Percentiles rank a stretch among this genome's conserved stretches.
Evolutionary conservation across 2,113 vertebrate genomes (phyloP).

Genomic region (Vulpes lagopus): DNA sequence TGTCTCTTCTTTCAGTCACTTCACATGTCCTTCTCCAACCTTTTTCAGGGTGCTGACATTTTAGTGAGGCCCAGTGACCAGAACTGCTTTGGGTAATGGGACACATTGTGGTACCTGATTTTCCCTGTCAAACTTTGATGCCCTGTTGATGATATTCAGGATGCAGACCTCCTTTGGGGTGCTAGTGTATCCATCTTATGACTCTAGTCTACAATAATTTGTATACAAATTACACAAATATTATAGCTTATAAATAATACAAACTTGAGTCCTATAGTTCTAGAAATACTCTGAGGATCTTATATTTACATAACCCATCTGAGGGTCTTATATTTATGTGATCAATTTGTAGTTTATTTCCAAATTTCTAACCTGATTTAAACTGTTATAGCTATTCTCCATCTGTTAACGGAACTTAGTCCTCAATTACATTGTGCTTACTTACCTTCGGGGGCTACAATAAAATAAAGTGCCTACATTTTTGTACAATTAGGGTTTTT

Average conservation of each 20-base stretch:
- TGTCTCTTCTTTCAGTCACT: background rate
- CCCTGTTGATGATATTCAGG: background rate
- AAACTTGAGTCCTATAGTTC: background rate
- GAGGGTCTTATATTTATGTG: background rate
- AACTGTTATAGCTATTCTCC: constrained; percentile 21
- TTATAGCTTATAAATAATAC: background rate
- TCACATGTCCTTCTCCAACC: background rate
- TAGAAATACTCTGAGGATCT: background rate
- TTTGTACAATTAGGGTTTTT: constrained; percentile 75
- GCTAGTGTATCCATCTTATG: background rate
- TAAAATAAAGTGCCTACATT: constrained; percentile 74
- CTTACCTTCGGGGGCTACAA: constrained; percentile 79
- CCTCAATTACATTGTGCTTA: constrained; percentile 74
- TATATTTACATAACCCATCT: constrained; percentile 39
- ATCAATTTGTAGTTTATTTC: constrained; percentile 36
- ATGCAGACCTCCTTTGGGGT: background rate
- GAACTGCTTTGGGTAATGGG: background rate
- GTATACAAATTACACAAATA: background rate
- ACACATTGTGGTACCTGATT: background rate
- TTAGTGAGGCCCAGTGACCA: background rate
- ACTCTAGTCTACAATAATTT: background rate
- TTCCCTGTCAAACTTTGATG: background rate
- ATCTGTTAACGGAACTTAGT: constrained; percentile 67
- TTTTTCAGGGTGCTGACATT: background rate
- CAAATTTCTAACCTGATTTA: constrained; percentile 75